Base-by-base conservation (phyloP, 2,797 vertebrate species). In the Danio jaintianensis region DNA sequence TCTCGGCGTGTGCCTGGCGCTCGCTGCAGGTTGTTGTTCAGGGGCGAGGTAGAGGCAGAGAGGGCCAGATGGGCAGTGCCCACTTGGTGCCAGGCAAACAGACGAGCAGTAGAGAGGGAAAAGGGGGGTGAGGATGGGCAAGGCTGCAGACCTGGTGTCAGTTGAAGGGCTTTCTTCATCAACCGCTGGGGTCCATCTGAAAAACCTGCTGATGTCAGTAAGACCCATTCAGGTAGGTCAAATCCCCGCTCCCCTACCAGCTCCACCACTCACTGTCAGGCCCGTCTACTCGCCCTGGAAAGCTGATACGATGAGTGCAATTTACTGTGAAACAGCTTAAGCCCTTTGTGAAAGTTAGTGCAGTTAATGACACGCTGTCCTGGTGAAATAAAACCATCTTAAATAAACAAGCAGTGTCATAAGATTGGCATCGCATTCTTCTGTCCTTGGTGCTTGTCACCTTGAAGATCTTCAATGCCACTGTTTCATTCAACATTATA, bases 151-250 rank as follows among this genome's bases (percentile, higher is more conserved):
- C 20, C 84, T 92, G 4, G 93, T 96, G 93, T 96, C 95, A 87
- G 92, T 94, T 92, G 94, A 97, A 94, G 96, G 96, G 86, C 95
- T 96, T 91, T 94, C 94, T 89, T 95, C 94, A 64, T 96, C 95
- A 93, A 93, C 94, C 85, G 95, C 93, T 53, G 95, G 95, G 40
- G 89, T 92, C 92, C 94, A 94, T 88, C 93, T 95, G 90, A 95
- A 92, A 93, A 94, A 93, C 92, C 92, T 96, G 93, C 95, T 96
- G 91, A 96, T 91, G 91, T 95, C 94, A 40, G 94, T 95, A 89
- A 94, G 94, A 90, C 94, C 93, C 89, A 93, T 94, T 87, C 93
- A 94, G 94, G 92, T 93, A 91, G 90, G 95, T 92, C 86, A 84
- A 82, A 84, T 84, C 82, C 45, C 77, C 36, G 47, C 82, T 79